Conservation (phyloP, 2,113 vertebrate genomes). For the Rana temporaria region DNA sequence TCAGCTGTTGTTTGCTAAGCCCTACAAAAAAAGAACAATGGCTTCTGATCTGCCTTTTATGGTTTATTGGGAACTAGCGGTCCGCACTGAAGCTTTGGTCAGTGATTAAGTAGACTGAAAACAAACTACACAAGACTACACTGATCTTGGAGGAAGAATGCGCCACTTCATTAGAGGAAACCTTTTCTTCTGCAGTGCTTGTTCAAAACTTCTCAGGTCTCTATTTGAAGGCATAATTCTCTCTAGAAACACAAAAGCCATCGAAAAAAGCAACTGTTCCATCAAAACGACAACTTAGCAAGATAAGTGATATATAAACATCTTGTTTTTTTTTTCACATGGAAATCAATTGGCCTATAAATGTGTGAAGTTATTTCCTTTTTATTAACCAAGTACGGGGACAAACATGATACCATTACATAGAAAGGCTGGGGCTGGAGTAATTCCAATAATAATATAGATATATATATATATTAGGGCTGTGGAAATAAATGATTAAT, state of each 20-base stretch:
- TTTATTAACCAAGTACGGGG: slow-evolving; percentile 21
- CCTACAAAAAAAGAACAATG: slow-evolving; percentile 88
- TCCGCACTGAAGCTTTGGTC: slow-evolving; percentile 90
- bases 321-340: slow-evolving; percentile 74
- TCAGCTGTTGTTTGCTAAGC: slow-evolving; percentile 96
- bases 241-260: slow-evolving; percentile 88
- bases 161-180: slow-evolving; percentile 97
- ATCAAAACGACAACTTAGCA: slow-evolving; percentile 89
- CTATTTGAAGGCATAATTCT: slow-evolving; percentile 96
- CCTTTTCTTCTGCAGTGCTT: slow-evolving; percentile 89
- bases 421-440: background rate
- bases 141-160: slow-evolving; percentile 93
- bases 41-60: slow-evolving; percentile 96
- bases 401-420: slow-evolving; percentile 4
- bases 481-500: too few species aligned
- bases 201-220: slow-evolving; percentile 94
- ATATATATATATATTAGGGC: too few species aligned
- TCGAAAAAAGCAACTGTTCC: slow-evolving; percentile 85
- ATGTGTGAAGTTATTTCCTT: slow-evolving; percentile 64
- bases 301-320: slow-evolving; percentile 96
- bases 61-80: slow-evolving; percentile 95
- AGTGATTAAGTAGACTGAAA: slow-evolving; percentile 96
- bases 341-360: slow-evolving; percentile 69
- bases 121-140: slow-evolving; percentile 94
- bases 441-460: too few species aligned